Conservation (phyloP, 2,888 invertebrate genomes). For the Bembecia ichneumoniformis region DNA sequence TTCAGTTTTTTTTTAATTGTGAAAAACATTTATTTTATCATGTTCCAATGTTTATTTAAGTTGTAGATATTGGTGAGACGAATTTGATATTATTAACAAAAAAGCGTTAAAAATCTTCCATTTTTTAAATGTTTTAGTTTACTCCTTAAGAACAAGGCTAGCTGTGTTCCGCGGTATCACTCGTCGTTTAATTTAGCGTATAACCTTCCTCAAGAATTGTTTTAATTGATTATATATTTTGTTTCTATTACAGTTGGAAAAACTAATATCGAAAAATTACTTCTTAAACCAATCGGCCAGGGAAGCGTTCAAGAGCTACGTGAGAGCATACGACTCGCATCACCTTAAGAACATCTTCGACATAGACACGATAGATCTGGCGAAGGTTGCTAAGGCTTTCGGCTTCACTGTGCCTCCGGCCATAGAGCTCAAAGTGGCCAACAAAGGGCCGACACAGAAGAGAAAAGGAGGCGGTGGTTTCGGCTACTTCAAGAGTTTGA, state of each 20-base stretch:
- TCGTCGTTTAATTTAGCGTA: too few species aligned
- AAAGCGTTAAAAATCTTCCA: too few species aligned
- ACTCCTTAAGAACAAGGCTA: too few species aligned
- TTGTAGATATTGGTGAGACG: too few species aligned
- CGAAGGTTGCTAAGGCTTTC: slow-evolving; percentile 91
- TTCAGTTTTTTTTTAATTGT: too few species aligned
- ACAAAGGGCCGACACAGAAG: slow-evolving; percentile 76
- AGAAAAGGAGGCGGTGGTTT: slow-evolving; percentile 86
- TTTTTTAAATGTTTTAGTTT: too few species aligned
- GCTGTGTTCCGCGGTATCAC: too few species aligned
- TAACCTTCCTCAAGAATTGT: too few species aligned
- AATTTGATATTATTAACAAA: too few species aligned
- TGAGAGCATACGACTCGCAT: slow-evolving; percentile 97
- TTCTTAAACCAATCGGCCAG: slow-evolving; percentile 95
- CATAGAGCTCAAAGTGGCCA: slow-evolving; percentile 80
- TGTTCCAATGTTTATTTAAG: too few species aligned
- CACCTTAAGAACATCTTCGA: slow-evolving; percentile 95
- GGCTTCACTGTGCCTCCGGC: slow-evolving; percentile 97
- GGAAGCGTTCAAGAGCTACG: slow-evolving; percentile 96
- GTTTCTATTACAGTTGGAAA: slow-evolving; percentile 83
- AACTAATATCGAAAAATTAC: slow-evolving; percentile 94
- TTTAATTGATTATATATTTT: too few species aligned
- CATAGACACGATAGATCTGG: slow-evolving; percentile 90
- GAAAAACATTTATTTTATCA: too few species aligned
- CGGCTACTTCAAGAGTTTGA: slow-evolving; percentile 81